Percentiles rank a stretch among this genome's conserved stretches.
Evolutionary conservation across 2,888 invertebrate species (phyloP).

Genomic region (Mactromeris polynyma): DNA sequence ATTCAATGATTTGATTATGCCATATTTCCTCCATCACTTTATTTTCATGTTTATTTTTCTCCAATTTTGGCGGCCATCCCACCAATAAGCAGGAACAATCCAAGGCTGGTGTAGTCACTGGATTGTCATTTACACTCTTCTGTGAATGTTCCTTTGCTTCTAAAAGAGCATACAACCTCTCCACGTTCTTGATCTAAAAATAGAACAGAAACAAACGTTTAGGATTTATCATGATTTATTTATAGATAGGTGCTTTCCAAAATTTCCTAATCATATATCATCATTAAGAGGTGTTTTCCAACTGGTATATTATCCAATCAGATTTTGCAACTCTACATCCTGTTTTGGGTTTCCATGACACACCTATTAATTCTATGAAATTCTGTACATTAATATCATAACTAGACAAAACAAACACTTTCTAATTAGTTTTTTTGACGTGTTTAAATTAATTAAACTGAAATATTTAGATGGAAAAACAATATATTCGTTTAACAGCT

Average conservation of each 20-base stretch:
- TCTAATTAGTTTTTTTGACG: too few species aligned
- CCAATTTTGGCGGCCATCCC: constrained; percentile 57
- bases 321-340: neutral
- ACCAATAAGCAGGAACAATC: constrained; percentile 66
- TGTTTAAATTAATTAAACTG: neutral
- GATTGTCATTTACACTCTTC: constrained; percentile 64
- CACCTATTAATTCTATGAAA: neutral
- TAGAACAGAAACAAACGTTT: neutral
- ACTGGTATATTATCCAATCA: neutral
- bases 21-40: constrained; percentile 61
- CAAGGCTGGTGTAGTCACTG: constrained; percentile 57
- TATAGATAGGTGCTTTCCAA: constrained; percentile 19
- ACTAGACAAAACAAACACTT: neutral
- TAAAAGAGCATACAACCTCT: constrained; percentile 53
- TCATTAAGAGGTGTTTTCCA: neutral
- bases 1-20: constrained; percentile 65
- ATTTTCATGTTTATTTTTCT: constrained; percentile 55
- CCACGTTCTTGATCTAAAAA: constrained; percentile 51
- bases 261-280: neutral
- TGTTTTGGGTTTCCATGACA: neutral
- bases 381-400: neutral
- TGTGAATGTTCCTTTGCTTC: constrained; percentile 19
- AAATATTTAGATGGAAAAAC: neutral
- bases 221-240: neutral
- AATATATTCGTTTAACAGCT: too few species aligned